Conservation (phyloP, 2,888 invertebrate species). For the Drosophila lutescens region DNA sequence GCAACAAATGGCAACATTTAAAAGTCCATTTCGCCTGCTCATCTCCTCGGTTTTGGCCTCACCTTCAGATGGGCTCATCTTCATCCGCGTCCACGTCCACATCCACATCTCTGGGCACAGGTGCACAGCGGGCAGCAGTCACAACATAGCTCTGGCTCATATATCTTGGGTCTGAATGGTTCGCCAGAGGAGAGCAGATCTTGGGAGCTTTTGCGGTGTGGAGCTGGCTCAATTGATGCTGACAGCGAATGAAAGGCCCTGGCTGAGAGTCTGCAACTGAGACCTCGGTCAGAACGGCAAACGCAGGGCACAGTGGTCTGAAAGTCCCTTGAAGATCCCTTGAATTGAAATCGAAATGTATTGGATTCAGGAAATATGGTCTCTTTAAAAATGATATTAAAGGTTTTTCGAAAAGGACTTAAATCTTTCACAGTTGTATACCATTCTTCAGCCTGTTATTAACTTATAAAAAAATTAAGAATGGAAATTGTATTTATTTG, state of each 20-base stretch:
- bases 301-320: conserved; percentile 21
- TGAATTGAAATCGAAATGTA: too few species aligned
- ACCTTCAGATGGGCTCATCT: conserved; percentile 31
- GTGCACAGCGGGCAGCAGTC: conserved; percentile 78
- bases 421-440: not conserved
- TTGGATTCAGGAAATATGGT: too few species aligned
- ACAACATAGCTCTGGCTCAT: conserved; percentile 74
- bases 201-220: conserved; percentile 32
- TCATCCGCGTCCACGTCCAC: conserved; percentile 33
- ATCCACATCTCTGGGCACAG: conserved; percentile 59
- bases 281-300: conserved; percentile 26
- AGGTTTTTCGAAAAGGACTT: not conserved
- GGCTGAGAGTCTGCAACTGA: conserved; percentile 42
- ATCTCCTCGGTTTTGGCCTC: conserved; percentile 44
- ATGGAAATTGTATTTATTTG: too few species aligned
- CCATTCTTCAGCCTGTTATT: too few species aligned
- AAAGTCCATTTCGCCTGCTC: conserved; percentile 77
- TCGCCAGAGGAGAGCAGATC: conserved; percentile 3
- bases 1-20: conserved; percentile 82
- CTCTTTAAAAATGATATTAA: too few species aligned
- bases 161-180: conserved; percentile 57
- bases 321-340: not conserved
- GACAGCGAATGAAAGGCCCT: conserved; percentile 77
- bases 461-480: too few species aligned
- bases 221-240: conserved; percentile 76